These are phyloP conservation scores for Mormyrops boulengeri DNA, from an alignment of 2,797 vertebrate genomes.

Conservation along the genomic window DNA sequence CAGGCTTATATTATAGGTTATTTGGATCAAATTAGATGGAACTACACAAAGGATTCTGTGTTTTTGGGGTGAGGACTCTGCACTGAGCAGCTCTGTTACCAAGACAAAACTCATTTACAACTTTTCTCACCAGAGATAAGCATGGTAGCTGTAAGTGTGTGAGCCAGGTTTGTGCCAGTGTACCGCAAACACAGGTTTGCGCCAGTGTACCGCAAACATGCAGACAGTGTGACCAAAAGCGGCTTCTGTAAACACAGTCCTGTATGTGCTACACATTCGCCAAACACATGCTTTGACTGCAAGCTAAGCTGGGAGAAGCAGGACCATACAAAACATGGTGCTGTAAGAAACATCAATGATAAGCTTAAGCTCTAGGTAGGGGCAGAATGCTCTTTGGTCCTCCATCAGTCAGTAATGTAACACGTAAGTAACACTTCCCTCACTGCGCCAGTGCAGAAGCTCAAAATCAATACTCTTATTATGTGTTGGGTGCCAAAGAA, in stretches of 20 bases:
- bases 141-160: background rate
- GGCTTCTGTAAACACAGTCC: background rate
- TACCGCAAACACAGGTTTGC: too few relatives aligned
- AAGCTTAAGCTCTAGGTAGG: background rate
- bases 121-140: slow-evolving; percentile 3
- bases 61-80: background rate
- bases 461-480: background rate
- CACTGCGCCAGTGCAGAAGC: background rate
- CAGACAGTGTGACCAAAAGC: background rate
- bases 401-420: background rate
- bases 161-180: background rate
- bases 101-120: background rate
- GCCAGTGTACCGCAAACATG: background rate
- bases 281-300: too few relatives aligned
- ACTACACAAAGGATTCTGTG: slow-evolving; percentile 49
- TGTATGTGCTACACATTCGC: background rate
- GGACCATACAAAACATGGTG: background rate
- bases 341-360: background rate
- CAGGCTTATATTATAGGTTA: slow-evolving; percentile 48
- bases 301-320: background rate
- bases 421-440: background rate
- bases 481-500: background rate
- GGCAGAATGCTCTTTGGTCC: background rate
- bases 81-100: background rate
- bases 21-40: slow-evolving; percentile 56